Evolutionary conservation across 2,113 vertebrate genomes (phyloP), one percentile per base, ranked within the genome.

Genomic region (Dipodomys spectabilis): DNA sequence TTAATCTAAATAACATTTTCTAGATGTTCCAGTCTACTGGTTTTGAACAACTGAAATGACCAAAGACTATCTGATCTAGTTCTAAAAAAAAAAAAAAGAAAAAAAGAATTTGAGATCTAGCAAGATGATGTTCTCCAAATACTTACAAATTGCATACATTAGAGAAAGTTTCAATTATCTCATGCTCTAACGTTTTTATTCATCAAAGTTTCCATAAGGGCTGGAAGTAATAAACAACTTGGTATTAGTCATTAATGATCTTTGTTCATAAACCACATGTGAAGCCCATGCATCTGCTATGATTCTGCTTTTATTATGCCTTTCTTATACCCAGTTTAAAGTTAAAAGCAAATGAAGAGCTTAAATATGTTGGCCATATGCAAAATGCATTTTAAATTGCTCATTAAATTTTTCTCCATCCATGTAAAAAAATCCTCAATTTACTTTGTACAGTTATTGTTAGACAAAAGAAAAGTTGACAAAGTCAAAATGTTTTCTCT

Each of bases 211-310:
- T 97, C 96, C 95, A 86, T 27, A 90, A 94, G 57, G 74, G 65
- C 92, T 97, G 92, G 96, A 96, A 96, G 90, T 89, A 82, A 96
- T 95, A 91, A 96, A 94, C 92, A 95, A 87, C 60, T 81, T 81
- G 32, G 69, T 81, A 91, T 91, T 97, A 94, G 83, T 95, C 93
- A 94, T 60, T 92, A 82, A 82, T 73, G 35, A 94, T 94, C 81
- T 84, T 23, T 95, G 69, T 73, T 96, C 35, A 88, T 71, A 92
- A 96, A 64, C 91, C 91, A 92, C 89, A 94, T 96, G 89, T 93
- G 87, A 95, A 82, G 81, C 90, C 39, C 18, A 81, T 30, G 22
- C 93, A 95, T 96, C 93, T 96, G 88, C 64, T 87, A 79, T 71
- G 74, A 89, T 78, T 86, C 53, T 93, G 72, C 45, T 94, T 90